Base-by-base conservation (phyloP, 2,888 invertebrate species). In the Lycocerus yunnanus region DNA sequence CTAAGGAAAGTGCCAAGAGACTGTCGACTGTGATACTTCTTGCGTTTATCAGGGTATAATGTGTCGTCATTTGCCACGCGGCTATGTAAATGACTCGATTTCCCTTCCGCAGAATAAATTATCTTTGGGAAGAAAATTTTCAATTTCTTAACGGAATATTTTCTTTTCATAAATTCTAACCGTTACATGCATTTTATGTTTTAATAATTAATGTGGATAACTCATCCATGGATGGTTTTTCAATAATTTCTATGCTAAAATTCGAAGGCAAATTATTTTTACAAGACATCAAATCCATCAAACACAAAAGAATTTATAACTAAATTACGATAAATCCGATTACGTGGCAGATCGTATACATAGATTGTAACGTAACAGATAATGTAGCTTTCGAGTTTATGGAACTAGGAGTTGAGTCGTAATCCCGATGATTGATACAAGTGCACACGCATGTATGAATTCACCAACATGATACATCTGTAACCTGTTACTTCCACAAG, bases 401-500 rank as follows among this genome's bases (percentile, higher is more conserved):
- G 74, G 68, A 68, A 74, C 68, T 71, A 58, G 61, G 66, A 75
- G 75, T 75, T 75, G 66, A 72, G 69, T 63, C 75, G 77, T 77
- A 76, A 74, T 79, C 71, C 71, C 74, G 73, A 66, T 78, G 79
- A 79, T 79, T 78, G 80, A 80, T 80, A 78, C 80, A 79, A 79
- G 77, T 78, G 81, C 74, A 78, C 78, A 77, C 79, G 78, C 77
- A 79, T 77, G 78, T 78, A 78, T 75, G 73, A 77, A 74, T 78
- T 76, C 70, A 69, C 74, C 72, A 77, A 75, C 81, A 78, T 78
- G 77, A 68, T 76, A 79, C 72, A 78, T 75, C 79, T 80, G 77
- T 80, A 81, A 81, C 81, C 81, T 80, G 80, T 81, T 81, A 81
- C 79, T 81, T 81, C 81, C 81, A 80, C 80, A 79, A 80, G 79